Conservation (phyloP, 1,140 invertebrate species). For the Ganaspis sp. region DNA sequence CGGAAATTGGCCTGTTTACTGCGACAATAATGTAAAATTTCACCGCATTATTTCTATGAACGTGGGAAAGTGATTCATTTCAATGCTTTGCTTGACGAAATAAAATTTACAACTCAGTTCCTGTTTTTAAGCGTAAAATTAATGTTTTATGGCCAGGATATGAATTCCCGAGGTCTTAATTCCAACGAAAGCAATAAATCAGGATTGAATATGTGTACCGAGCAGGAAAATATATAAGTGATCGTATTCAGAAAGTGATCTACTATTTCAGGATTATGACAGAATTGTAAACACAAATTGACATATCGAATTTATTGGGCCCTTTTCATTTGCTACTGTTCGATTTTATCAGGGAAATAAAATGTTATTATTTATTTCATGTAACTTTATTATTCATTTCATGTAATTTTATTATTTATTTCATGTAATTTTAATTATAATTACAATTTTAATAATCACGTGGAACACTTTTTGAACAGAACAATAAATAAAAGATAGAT, state of each 20-base stretch:
- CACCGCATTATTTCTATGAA: not conserved
- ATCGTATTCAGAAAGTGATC: slow-evolving; percentile 13
- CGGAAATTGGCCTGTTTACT: not conserved
- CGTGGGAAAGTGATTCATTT: not conserved
- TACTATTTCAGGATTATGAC: slow-evolving; percentile 11
- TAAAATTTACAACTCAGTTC: not conserved
- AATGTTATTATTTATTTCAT: too few species aligned
- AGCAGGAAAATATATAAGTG: not conserved
- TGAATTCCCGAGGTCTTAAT: not conserved
- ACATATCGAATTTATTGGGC: not conserved
- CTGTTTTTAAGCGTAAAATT: not conserved
- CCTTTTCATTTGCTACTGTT: not conserved
- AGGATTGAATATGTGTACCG: not conserved
- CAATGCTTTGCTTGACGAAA: not conserved
- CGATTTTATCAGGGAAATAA: too few species aligned
- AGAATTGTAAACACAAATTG: not conserved
- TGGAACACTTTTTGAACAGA: too few species aligned
- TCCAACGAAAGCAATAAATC: not conserved
- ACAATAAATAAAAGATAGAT: too few species aligned
- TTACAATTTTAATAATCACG: too few species aligned
- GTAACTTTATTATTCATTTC: too few species aligned
- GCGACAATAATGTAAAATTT: too few species aligned
- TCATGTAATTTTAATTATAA: too few species aligned
- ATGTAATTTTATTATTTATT: too few species aligned
- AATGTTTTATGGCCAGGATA: slow-evolving; percentile 21